Base-by-base conservation (phyloP, 1,140 invertebrate species). In the Parasteatoda tepidariorum region DNA sequence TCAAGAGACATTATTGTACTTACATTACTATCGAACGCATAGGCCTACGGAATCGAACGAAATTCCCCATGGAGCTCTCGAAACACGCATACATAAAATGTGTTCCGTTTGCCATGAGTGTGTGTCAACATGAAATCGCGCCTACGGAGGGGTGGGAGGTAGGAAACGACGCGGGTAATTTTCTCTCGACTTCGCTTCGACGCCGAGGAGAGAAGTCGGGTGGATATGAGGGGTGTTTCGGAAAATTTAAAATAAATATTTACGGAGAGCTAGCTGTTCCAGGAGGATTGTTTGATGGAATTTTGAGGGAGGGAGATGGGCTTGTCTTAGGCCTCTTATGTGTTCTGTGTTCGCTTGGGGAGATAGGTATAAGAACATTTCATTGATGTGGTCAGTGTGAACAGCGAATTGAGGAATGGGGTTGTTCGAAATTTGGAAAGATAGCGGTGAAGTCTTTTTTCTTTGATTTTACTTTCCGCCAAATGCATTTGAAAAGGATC, bases 231-330 rank as follows among this genome's bases (percentile, higher is more conserved):
- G 38, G 18, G 38, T 48, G 38, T 48, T 9, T 18, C 9, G 38
- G 38, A 66, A 79, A 79, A 79, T 79, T 79, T 68, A 79, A 79
- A 79, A 79, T 79, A 79, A 79, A 79, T 79, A 79, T 79, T 79
- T 79, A 64, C 48, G 62, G 76, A 79, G 61, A 33, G 31, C 28
- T 31, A 22, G 24, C 7, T 4, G 22, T 71, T 18, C 68, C 24
- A n/a, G 4, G n/a, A n/a, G 33, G 4, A 24, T n/a, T 30, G 30
- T 0, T 15, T 66, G 62, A 57, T 34, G 62, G 76, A 68, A 54
- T 79, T 79, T 68, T 41, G 62, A 48, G 64, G 62, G 7, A 31
- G 31, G 28, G 30, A 34, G 62, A 30, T 15, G 24, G 30, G 31
- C 64, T 41, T 38, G 33, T 22, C 64, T 38, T 48, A 48, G 9